Base-by-base conservation (phyloP, 2,888 invertebrate genomes). In the Tetragonula carbonaria region DNA sequence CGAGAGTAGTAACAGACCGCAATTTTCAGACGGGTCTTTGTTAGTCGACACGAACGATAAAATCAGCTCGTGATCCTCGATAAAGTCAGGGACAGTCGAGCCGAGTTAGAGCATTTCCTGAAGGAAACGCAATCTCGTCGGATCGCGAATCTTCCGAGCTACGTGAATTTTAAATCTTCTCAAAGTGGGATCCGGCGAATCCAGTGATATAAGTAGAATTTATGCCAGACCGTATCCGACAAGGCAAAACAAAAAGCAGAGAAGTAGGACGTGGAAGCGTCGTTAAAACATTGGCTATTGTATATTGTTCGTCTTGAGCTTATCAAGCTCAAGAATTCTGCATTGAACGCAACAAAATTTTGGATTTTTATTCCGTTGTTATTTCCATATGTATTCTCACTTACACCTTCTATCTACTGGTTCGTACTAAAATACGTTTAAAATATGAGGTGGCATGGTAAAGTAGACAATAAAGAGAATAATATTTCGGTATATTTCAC, bases 91-190 rank as follows among this genome's bases (percentile, higher is more conserved):
- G 79, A 68, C n/a, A 62, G 62, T 45, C 28, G 66, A 66, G n/a
- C 72, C 65, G 59, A 75, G 53, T 62, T 63, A 57, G 78, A 33
- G 66, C 38, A 55, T 78, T 78, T 45, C 62, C 78, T 28, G 62
- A 55, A 65, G 71, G 76, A 62, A 74, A 74, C 63, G n/a, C 51
- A 77, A 45, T 45, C 79, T 74, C 70, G 62, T 74, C 62, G 78
- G 70, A 84, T 83, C 71, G 81, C 70, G 67, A 72, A 77, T 68
- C 63, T 62, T 67, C 63, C 74, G 63, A 65, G 78, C 28, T 67
- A 75, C 74, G 72, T 66, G 80, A 86, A 88, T 78, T 85, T 86
- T 85, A 82, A 88, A 87, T 88, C 80, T 85, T 77, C 82, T 65
- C 78, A 59, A 77, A 78, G 50, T 33, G 55, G 74, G 86, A 78